Conservation (phyloP, 2,113 vertebrate genomes). For the Vidua chalybeata region DNA sequence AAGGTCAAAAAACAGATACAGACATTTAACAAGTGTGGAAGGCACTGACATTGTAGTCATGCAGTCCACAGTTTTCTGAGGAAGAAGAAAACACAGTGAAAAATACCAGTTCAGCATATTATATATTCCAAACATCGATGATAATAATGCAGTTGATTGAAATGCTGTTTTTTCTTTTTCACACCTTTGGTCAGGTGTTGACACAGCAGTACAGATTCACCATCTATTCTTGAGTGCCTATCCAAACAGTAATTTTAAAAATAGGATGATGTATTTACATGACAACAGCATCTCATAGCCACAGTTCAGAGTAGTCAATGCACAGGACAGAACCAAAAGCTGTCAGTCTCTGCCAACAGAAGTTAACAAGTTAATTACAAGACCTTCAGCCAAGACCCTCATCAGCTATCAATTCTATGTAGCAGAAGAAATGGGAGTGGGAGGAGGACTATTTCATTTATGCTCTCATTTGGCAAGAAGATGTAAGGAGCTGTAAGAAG, state of each 20-base stretch:
- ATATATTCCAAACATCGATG: not conserved
- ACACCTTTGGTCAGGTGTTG: not conserved
- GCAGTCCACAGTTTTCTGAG: constrained; percentile 99
- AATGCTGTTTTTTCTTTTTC: not conserved
- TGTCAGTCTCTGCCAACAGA: not conserved
- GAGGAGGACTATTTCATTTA: not conserved
- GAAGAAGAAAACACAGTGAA: constrained; percentile 20
- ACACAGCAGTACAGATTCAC: not conserved
- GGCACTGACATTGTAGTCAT: constrained; percentile 99
- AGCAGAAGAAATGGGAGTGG: not conserved
- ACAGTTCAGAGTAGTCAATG: not conserved
- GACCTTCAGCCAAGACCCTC: not conserved
- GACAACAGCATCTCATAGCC: not conserved
- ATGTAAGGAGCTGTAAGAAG: not conserved
- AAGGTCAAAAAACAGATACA: constrained; percentile 99
- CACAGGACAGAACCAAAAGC: constrained; percentile 4
- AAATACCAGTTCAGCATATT: not conserved
- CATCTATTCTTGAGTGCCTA: not conserved
- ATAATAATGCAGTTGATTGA: not conserved
- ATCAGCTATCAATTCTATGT: not conserved
- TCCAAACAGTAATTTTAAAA: not conserved
- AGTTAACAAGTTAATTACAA: not conserved
- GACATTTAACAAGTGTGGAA: constrained; percentile 98
- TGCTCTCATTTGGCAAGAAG: not conserved
- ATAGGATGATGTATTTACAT: not conserved